Conservation (phyloP, 2,113 vertebrate genomes). For the Atractosteus spatula region DNA sequence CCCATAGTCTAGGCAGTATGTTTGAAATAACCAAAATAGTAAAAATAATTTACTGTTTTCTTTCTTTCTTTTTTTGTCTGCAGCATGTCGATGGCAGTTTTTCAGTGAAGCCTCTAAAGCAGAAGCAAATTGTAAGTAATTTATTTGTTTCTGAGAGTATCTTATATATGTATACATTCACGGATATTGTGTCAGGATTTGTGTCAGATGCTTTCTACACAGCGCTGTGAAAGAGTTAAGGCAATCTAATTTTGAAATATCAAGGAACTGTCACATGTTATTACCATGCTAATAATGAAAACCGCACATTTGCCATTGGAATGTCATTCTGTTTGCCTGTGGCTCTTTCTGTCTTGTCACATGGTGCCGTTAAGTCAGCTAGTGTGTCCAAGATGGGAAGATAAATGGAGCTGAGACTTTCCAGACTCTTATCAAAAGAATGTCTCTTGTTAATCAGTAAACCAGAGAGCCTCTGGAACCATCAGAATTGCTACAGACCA, state of each 20-base stretch:
- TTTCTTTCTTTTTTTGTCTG: conserved; percentile 24
- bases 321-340: background rate
- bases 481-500: too few relatives aligned
- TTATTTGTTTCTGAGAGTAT: background rate
- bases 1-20: background rate
- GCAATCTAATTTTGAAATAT: too few relatives aligned
- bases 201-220: too few relatives aligned
- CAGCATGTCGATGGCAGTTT: conserved; percentile 96
- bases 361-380: background rate
- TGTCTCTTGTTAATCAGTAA: too few relatives aligned
- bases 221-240: too few relatives aligned
- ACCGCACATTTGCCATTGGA: too few relatives aligned
- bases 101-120: conserved; percentile 94
- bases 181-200: too few relatives aligned
- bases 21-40: background rate
- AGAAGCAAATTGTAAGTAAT: conserved; percentile 94
- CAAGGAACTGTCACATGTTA: too few relatives aligned
- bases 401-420: too few relatives aligned
- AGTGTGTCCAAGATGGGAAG: background rate
- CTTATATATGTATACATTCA: too few relatives aligned
- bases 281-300: too few relatives aligned
- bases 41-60: background rate
- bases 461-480: conserved; percentile 1
- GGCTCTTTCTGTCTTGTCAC: background rate
- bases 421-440: too few relatives aligned